Evolutionary conservation across 2,797 vertebrate genomes (phyloP).

Genomic region (Oophaga sylvatica): DNA sequence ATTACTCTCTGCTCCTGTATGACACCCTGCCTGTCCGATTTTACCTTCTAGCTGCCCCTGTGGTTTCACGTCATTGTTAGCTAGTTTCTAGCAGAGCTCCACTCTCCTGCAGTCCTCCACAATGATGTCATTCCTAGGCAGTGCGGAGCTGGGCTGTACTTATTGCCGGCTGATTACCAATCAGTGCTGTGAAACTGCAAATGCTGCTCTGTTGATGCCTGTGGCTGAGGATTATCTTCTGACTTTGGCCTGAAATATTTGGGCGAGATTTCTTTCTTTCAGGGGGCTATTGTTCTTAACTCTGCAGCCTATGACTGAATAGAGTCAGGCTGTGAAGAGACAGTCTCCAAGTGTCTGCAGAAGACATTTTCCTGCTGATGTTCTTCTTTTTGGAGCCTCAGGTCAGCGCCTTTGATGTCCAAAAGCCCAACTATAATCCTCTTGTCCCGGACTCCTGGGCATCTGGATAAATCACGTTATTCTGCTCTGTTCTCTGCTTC

Average conservation of each 20-base stretch:
- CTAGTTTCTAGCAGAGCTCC: no score
- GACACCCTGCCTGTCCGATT: no score
- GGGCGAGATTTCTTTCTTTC: neutral
- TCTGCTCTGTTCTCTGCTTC: neutral
- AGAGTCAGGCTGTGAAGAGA: neutral
- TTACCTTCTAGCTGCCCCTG: no score
- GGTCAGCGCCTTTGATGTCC: constrained; percentile 29
- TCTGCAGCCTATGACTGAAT: neutral
- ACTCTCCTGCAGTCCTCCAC: no score
- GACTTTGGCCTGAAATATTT: neutral
- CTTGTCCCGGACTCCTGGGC: neutral
- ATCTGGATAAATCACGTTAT: constrained; percentile 10
- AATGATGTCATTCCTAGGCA: no score
- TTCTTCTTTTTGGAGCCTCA: neutral
- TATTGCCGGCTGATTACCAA: no score
- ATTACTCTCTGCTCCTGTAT: no score
- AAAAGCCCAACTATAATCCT: constrained; percentile 7
- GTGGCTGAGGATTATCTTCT: no score
- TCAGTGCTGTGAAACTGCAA: no score
- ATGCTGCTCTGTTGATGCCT: no score
- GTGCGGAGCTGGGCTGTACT: no score
- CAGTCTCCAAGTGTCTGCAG: neutral
- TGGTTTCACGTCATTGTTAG: no score
- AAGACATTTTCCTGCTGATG: neutral
- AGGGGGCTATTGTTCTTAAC: neutral